phyloP scores from a whole-genome alignment of 2,888 invertebrate genomes.

The Amphipoea lucens region DNA sequence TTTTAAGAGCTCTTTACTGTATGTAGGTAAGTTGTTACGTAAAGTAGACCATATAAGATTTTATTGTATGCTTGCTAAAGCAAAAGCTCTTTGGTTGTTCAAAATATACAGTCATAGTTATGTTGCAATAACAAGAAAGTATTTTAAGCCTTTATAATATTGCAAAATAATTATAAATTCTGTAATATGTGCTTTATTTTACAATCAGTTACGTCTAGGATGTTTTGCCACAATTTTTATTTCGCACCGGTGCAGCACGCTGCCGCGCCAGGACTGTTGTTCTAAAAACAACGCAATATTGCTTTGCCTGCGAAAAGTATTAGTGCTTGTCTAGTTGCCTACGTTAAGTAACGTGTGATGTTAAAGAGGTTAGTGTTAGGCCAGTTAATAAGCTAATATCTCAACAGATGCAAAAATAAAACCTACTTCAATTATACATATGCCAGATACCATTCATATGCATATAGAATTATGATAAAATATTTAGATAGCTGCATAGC shows the following conservation, averaged over 20 bases:
- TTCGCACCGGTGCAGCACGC: constrained; percentile 24
- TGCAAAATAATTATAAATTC: constrained; percentile 22
- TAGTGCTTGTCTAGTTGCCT: neutral
- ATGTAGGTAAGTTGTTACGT: constrained; percentile 22
- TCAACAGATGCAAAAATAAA: neutral
- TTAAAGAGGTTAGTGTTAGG: neutral
- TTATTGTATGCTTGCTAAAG: constrained; percentile 3
- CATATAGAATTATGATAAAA: constrained; percentile 12
- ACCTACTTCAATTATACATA: neutral
- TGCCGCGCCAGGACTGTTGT: neutral
- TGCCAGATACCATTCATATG: neutral
- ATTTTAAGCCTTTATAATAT: constrained; percentile 18
- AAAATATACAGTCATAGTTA: constrained; percentile 1
- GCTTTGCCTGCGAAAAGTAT: constrained; percentile 2
- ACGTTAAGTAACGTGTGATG: neutral
- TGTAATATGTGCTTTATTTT: constrained; percentile 12
- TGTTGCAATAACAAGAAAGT: constrained; percentile 31
- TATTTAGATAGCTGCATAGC: constrained; percentile 15
- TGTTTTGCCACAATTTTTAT: constrained; percentile 24
- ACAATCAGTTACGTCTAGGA: neutral
- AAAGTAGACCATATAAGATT: constrained; percentile 12
- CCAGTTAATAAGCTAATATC: neutral
- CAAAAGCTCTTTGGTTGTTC: neutral
- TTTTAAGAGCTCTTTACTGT: constrained; percentile 12
- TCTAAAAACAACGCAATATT: neutral